These are phyloP conservation scores for Zaprionus davidi DNA, from an alignment of 1,140 invertebrate species.

Conservation along the genomic window DNA sequence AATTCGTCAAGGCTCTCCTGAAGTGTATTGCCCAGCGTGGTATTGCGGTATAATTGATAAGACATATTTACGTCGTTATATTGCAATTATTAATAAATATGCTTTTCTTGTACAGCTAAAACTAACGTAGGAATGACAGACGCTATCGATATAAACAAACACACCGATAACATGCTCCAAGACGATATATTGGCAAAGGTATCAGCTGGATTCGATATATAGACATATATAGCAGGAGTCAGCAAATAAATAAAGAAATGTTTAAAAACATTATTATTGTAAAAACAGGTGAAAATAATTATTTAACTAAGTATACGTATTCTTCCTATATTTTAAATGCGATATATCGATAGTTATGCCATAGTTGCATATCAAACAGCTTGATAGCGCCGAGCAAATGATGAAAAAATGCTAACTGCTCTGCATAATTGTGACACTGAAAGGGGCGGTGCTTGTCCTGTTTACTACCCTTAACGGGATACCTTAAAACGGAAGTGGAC, in stretches of 20 bases:
- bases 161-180: background rate
- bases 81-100: constrained; percentile 21
- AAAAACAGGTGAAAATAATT: background rate
- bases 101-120: constrained; percentile 21
- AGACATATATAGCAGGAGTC: background rate
- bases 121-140: constrained; percentile 14
- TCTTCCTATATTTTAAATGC: background rate
- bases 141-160: background rate
- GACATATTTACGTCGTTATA: constrained; percentile 87
- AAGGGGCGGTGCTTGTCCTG: constrained; percentile 44
- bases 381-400: background rate
- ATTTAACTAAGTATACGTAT: background rate
- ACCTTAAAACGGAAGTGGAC: constrained; percentile 26
- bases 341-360: background rate
- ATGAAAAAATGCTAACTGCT: constrained; percentile 5
- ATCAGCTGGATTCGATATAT: background rate
- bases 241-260: background rate
- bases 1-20: constrained; percentile 98
- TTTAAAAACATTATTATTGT: background rate
- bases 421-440: background rate
- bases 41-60: constrained; percentile 99
- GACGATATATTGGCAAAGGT: background rate
- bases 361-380: constrained; percentile 6
- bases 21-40: constrained; percentile 97
- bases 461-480: constrained; percentile 29